A percentile compares a stretch with the other conserved stretches of the same genome.
These are phyloP conservation scores for Idris sp. DNA, from an alignment of 1,140 invertebrate species.

Conservation along the genomic window DNA sequence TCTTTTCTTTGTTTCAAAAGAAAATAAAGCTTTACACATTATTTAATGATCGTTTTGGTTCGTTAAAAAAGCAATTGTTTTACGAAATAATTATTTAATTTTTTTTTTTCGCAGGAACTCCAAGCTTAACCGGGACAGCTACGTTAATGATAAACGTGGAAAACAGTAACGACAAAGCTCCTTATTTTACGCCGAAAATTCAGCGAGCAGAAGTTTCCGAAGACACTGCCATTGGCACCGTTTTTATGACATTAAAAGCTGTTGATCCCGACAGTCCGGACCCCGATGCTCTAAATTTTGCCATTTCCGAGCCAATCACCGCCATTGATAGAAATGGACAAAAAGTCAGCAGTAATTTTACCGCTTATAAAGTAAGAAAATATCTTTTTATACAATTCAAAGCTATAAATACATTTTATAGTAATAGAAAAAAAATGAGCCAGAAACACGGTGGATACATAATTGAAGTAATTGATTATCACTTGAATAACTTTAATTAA, in stretches of 20 bases:
- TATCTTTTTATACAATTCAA: too few species aligned
- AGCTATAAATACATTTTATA: too few species aligned
- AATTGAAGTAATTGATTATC: too few species aligned
- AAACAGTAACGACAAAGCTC: constrained; percentile 93
- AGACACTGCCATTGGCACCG: constrained; percentile 85
- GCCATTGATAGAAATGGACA: constrained; percentile 91
- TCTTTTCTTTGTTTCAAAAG: too few species aligned
- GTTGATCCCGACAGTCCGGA: constrained; percentile 89
- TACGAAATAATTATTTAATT: too few species aligned
- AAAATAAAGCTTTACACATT: too few species aligned
- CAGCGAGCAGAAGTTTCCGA: constrained; percentile 90
- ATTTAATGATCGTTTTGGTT: too few species aligned
- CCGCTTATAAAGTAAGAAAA: constrained; percentile 69
- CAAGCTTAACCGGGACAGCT: constrained; percentile 88
- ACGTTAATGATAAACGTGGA: constrained; percentile 87
- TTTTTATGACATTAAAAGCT: constrained; percentile 86
- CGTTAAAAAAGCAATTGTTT: too few species aligned
- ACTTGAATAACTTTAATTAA: too few species aligned
- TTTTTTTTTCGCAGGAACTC: constrained; percentile 79
- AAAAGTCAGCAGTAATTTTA: constrained; percentile 79
- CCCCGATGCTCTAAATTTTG: constrained; percentile 84
- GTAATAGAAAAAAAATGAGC: too few species aligned
- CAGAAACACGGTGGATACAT: too few species aligned
- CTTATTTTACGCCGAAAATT: constrained; percentile 88
- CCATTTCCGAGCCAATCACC: constrained; percentile 84